Conservation (phyloP, 2,113 vertebrate genomes). For the Planiliza haematocheilus region DNA sequence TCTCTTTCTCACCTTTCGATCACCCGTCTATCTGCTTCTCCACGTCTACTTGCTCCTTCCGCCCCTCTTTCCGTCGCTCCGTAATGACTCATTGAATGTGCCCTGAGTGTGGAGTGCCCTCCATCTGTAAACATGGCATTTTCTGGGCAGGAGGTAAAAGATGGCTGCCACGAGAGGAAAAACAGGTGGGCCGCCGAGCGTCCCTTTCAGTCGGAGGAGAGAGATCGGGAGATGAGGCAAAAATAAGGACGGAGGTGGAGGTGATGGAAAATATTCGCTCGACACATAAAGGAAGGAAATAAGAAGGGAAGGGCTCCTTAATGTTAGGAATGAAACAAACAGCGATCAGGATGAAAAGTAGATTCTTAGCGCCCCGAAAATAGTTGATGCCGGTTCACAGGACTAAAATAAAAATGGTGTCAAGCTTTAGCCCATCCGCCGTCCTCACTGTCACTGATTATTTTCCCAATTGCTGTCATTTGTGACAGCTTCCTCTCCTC, state of each 20-base stretch:
- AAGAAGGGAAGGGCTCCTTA: no score
- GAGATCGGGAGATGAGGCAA: conserved; percentile 39
- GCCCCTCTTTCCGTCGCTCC: conserved; percentile 23
- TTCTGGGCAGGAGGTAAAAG: conserved; percentile 48
- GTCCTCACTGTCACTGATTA: conserved; percentile 27
- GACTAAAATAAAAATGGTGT: conserved; percentile 24
- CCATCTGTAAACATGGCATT: conserved; percentile 65
- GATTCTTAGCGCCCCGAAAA: background rate
- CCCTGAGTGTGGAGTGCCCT: conserved; percentile 51
- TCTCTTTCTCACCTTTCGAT: conserved; percentile 52
- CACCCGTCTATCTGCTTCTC: conserved; percentile 42
- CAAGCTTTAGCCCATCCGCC: conserved; percentile 8
- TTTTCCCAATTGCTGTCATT: conserved; percentile 56
- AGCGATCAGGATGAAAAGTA: background rate
- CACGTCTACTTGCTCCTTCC: background rate
- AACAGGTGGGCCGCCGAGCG: conserved; percentile 26
- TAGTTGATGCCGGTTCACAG: conserved; percentile 14
- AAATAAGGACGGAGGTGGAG: conserved; percentile 3
- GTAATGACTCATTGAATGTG: conserved; percentile 61
- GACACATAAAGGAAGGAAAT: conserved; percentile 1
- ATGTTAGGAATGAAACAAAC: no score
- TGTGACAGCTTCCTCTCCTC: conserved; percentile 31
- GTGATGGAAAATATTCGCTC: conserved; percentile 37
- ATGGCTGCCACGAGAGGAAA: conserved; percentile 28
- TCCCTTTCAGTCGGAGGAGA: conserved; percentile 52